These are phyloP conservation scores for Notodonta ziczac DNA, from an alignment of 2,888 invertebrate genomes.

Conservation along the genomic window DNA sequence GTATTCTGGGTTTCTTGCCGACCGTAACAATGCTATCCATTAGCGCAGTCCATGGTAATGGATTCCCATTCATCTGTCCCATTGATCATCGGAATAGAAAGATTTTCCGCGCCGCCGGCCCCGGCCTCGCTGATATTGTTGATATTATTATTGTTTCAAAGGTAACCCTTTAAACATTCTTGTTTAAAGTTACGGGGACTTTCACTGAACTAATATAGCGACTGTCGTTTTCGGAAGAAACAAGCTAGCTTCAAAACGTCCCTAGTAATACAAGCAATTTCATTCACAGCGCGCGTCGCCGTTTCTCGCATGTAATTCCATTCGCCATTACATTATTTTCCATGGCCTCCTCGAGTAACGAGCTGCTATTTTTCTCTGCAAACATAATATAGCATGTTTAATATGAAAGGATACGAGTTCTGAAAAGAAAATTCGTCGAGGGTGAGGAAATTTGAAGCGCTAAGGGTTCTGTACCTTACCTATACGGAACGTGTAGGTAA, in stretches of 20 bases:
- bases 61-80: constrained; percentile 4
- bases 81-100: background rate
- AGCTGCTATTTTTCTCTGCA: background rate
- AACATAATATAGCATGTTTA: constrained; percentile 10
- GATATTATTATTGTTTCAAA: background rate
- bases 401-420: constrained; percentile 15
- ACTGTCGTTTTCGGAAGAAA: too few species aligned
- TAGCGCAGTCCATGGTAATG: background rate
- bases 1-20: background rate
- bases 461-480: background rate
- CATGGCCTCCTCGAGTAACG: background rate
- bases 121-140: background rate
- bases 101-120: background rate
- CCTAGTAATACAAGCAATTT: background rate
- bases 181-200: background rate
- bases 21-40: constrained; percentile 1
- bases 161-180: background rate
- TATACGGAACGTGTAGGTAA: too few species aligned
- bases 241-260: too few species aligned
- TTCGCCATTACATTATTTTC: background rate
- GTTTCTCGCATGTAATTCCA: background rate
- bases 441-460: background rate
- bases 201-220: too few species aligned
- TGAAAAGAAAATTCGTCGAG: background rate
- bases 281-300: background rate